Evolutionary conservation across 2,888 invertebrate species (phyloP).

Genomic region (Dicranocentrus wangi): DNA sequence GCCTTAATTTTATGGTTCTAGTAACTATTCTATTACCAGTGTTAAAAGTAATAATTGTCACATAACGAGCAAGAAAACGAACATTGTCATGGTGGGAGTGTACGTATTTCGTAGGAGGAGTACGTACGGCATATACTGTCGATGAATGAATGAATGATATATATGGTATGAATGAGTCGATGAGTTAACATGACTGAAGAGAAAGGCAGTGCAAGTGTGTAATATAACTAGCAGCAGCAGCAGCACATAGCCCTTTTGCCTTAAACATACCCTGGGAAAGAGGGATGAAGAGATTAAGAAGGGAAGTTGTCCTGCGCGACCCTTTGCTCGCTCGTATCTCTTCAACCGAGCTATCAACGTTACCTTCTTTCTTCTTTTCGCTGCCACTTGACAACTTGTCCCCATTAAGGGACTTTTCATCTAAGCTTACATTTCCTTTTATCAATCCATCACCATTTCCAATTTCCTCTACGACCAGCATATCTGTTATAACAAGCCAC

Average conservation of each 20-base stretch:
- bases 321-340: conserved; percentile 78
- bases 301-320: conserved; percentile 93
- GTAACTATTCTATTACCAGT: no score
- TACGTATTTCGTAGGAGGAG: no score
- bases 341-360: conserved; percentile 68
- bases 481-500: conserved; percentile 74
- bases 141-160: no score
- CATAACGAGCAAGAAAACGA: neutral
- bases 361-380: conserved; percentile 73
- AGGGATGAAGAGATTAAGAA: conserved; percentile 95
- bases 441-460: conserved; percentile 66
- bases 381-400: conserved; percentile 78
- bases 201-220: conserved; percentile 30
- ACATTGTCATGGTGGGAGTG: no score
- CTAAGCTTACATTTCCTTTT: conserved; percentile 68
- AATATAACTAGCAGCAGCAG: conserved; percentile 47
- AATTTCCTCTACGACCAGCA: conserved; percentile 77
- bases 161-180: neutral
- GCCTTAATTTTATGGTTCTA: neutral
- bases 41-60: neutral
- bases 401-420: conserved; percentile 76
- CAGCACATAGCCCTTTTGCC: conserved; percentile 69
- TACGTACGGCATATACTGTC: no score
- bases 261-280: conserved; percentile 89
- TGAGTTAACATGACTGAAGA: conserved; percentile 27